Evolutionary conservation across 2,888 invertebrate species (phyloP).

Genomic region (Andricus curvator): DNA sequence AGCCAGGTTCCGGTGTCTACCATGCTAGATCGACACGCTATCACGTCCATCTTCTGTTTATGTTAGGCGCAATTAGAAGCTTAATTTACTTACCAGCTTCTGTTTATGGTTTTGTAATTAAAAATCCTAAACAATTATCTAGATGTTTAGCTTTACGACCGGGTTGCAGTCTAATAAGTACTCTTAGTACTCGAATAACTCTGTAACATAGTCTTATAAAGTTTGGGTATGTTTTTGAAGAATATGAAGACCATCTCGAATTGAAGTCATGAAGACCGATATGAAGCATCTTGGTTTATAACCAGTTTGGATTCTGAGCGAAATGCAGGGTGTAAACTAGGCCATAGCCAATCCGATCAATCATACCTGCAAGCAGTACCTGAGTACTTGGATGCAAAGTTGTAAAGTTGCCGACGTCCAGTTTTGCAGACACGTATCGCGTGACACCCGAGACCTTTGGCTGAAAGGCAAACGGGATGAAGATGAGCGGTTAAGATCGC

Average conservation of each 20-base stretch:
- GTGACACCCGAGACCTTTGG: constrained; percentile 37
- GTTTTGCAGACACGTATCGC: constrained; percentile 39
- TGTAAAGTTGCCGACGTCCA: constrained; percentile 30
- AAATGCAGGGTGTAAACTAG: constrained; percentile 28
- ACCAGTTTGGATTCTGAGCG: constrained; percentile 7
- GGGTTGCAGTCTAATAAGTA: no score
- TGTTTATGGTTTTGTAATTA: background rate
- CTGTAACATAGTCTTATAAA: background rate
- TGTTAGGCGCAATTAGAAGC: background rate
- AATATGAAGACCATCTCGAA: background rate
- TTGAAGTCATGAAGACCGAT: background rate
- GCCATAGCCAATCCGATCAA: constrained; percentile 29
- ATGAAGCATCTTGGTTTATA: constrained; percentile 14
- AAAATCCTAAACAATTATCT: no score
- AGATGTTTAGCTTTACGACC: no score
- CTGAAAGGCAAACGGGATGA: constrained; percentile 37
- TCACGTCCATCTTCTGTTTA: background rate
- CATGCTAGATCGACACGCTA: constrained; percentile 6
- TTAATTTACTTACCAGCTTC: background rate
- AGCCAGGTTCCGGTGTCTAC: constrained; percentile 4
- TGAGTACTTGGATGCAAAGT: constrained; percentile 29
- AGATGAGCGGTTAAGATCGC: constrained; percentile 39
- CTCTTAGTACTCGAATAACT: no score
- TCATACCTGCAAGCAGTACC: constrained; percentile 23
- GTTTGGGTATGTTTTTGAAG: background rate